phyloP scores from a whole-genome alignment of 2,797 vertebrate species.

The Dryobates pubescens region DNA sequence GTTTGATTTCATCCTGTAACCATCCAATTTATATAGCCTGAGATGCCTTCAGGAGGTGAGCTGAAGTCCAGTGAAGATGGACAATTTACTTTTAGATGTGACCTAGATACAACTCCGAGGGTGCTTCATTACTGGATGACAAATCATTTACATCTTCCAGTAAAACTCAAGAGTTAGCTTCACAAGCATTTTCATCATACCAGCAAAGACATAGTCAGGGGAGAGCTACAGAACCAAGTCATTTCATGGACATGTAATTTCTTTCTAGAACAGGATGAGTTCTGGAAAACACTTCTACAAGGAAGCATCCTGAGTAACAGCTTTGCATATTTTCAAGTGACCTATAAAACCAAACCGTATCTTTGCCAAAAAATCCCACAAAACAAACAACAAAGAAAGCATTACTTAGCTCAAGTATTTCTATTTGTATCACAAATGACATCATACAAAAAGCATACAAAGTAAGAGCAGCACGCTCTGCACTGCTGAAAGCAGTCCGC shows the following conservation, averaged over 20 bases:
- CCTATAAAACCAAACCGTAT: not conserved
- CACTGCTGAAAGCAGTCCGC: not conserved
- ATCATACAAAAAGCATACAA: constrained; percentile 25
- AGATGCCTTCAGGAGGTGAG: not conserved
- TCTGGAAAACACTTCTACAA: not conserved
- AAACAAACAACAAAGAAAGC: not conserved
- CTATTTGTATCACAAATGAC: constrained; percentile 10
- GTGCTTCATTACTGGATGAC: not conserved
- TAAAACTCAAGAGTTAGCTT: not conserved
- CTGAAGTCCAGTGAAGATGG: accelerated
- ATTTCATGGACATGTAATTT: too few relatives aligned
- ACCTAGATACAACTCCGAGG: not conserved
- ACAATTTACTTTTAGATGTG: not conserved
- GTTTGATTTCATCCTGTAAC: not conserved
- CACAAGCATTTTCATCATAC: not conserved
- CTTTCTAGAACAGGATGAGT: not conserved
- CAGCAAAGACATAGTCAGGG: not conserved
- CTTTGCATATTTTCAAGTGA: not conserved
- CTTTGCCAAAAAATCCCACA: not conserved
- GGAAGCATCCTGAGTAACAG: not conserved
- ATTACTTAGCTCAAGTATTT: not conserved
- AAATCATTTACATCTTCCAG: not conserved
- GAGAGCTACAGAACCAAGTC: not conserved
- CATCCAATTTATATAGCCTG: not conserved
- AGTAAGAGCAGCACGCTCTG: not conserved